Conservation (phyloP, 2,113 vertebrate species). For the Raja brachyura region DNA sequence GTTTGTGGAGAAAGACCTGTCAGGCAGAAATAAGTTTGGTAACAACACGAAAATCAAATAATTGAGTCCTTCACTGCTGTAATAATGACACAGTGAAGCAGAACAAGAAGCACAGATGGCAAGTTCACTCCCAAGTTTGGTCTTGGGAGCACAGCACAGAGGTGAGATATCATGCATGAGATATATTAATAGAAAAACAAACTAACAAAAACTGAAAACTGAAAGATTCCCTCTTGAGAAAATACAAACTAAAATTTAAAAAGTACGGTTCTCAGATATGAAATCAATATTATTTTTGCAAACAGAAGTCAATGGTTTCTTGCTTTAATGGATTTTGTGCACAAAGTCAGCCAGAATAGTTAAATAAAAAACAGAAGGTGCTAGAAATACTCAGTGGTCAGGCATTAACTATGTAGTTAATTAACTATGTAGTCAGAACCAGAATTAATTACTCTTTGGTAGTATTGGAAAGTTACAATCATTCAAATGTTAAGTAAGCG, state of each 20-base stretch:
- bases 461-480: no score
- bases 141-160: not conserved
- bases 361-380: no score
- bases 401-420: no score
- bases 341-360: not conserved
- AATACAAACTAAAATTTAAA: not conserved
- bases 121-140: not conserved
- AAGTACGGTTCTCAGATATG: not conserved
- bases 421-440: no score
- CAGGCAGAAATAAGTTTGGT: conserved; percentile 35
- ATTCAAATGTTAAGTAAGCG: no score
- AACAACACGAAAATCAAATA: conserved; percentile 6
- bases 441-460: no score
- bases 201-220: not conserved
- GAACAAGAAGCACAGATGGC: not conserved
- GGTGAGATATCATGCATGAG: not conserved
- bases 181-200: not conserved
- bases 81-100: not conserved
- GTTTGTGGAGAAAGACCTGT: conserved; percentile 25
- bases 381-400: no score
- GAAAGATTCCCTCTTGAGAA: not conserved
- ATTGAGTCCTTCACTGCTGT: conserved; percentile 13
- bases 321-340: not conserved
- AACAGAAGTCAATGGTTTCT: not conserved
- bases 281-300: not conserved